Base-by-base conservation (phyloP, 92 coral and sea anemone genomes). In the Epizoanthus fatuus region DNA sequence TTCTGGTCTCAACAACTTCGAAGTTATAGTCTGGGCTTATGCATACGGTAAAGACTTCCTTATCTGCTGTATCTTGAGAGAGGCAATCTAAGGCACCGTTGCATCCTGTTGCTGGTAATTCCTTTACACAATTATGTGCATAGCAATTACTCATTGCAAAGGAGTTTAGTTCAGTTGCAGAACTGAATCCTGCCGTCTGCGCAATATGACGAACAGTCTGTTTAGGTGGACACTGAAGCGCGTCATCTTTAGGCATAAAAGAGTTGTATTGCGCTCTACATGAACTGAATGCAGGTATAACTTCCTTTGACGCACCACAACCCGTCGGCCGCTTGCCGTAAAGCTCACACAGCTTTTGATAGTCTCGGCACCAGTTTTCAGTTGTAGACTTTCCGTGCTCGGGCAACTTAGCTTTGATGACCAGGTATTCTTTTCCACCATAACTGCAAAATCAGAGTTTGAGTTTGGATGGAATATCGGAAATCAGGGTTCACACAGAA, bases 301-400 rank as follows among this genome's bases (percentile, higher is more conserved):
- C 7, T 42, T 42, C 47, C 47, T 8, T 6, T 8, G 7, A 42
- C 7, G 47, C 47, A 42, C 69, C 82, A 77, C 86, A 81, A 19
- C 29, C 72, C 15, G 69, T 14, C 51, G 72, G 17, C 15, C 75
- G 44, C 22, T 37, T 22, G 3, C 86, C 86, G 58, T 81, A 81
- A 3, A 13, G 75, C 49, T 56, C 35, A 63, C 84, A 79, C 16
- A 79, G 56, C 56, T 7, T 4, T 39, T 59, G 56, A 15, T 79
- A 79, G 65, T 79, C 84, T 37, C 25, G 40, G 69, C 45, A 16
- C 75, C 60, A 81, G 25, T 81, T 45, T 57, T 81, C 75, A 51
- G 62, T 73, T 20, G 86, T 39, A 29, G 86, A 81, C 5, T 45
- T 19, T 63, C 51, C 22, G 39, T 81, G 45, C 47, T 42, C 5